Evolutionary conservation across 2,113 vertebrate species (phyloP), one percentile per base, ranked within the genome.

Genomic region (Dolichallabes microphthalmus): DNA sequence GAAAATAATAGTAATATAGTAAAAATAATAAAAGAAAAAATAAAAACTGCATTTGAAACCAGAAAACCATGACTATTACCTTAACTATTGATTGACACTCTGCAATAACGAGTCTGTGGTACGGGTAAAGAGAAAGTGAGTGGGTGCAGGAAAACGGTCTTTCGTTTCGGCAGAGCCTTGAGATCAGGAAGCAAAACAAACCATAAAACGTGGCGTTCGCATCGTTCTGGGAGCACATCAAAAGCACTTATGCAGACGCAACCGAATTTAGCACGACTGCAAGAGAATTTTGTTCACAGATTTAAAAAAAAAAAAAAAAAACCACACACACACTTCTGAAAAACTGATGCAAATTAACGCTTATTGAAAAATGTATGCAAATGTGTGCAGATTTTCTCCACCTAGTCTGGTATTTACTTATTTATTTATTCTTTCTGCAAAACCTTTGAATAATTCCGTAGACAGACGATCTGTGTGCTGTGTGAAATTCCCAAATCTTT

Each of bases 401-500:
- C 90, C 90, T 85, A 78, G 32, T 55, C 68, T 75, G 6, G 45
- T 45, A 45, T 45, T 80, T 25, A 50, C 86, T 87, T 80, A 86
- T 80, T 87, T 80, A 86, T 80, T 87, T 32, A 50, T 87, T 87
- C 81, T 86, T 82, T 85, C 45, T 45, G 45, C 8, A 45, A 92
- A 89, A 88, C 90, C 91, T 94, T 93, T 92, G 90, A 89, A 93
- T 92, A 92, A 94, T 94, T 93, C 88, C 92, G 91, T 89, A 92
- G 90, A 92, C 89, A 77, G 91, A 94, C 92, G 94, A 93, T 45
- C 92, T 93, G 90, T 87, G 90, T 87, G 86, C 91, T 91, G 90
- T 90, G 94, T 94, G 94, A 94, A 92, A 95, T 94, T 93, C 93
- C 93, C 91, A 88, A 92, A 93, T 92, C 92, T 89, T 92, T 93